A percentile compares a stretch with the other conserved stretches of the same genome.
Conservation (phyloP, 2,888 invertebrate species). For the Nephrocerus scutellatus region DNA sequence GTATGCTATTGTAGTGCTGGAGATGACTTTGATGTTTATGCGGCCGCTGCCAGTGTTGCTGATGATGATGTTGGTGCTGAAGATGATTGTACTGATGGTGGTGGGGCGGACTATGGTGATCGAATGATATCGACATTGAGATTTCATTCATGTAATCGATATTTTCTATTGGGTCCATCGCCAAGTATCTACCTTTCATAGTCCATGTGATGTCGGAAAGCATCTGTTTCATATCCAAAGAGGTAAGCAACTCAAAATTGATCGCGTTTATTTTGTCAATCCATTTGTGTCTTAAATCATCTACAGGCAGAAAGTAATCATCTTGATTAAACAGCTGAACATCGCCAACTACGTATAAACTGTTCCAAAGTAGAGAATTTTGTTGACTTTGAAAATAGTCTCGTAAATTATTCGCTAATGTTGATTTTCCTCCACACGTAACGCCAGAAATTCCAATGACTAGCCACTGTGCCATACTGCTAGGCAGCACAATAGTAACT, state of each 20-base stretch:
- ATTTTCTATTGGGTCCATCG: constrained; percentile 27
- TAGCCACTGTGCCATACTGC: constrained; percentile 50
- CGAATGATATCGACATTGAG: constrained; percentile 27
- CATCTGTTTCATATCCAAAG: constrained; percentile 69
- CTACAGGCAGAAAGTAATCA: constrained; percentile 62
- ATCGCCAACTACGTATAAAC: constrained; percentile 42
- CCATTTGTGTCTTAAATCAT: constrained; percentile 58
- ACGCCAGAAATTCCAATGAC: constrained; percentile 70
- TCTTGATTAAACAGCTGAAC: constrained; percentile 64
- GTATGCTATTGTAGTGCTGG: constrained; percentile 11
- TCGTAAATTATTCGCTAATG: constrained; percentile 56
- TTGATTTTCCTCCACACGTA: constrained; percentile 79
- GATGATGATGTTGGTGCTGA: constrained; percentile 23
- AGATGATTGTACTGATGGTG: constrained; percentile 29
- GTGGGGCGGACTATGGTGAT: constrained; percentile 32
- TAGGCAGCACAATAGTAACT: no score
- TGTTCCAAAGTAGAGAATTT: constrained; percentile 37
- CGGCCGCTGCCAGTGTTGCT: constrained; percentile 19
- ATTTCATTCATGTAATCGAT: constrained; percentile 25
- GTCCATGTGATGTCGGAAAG: constrained; percentile 51
- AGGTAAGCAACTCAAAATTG: constrained; percentile 67
- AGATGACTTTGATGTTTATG: constrained; percentile 19
- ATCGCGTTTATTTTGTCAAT: constrained; percentile 62
- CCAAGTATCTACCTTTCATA: constrained; percentile 35
- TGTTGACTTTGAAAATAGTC: constrained; percentile 39